Evolutionary conservation across 2,113 vertebrate species (phyloP), one percentile per base, ranked within the genome.

Genomic region (Oncorhynchus clarkii): DNA sequence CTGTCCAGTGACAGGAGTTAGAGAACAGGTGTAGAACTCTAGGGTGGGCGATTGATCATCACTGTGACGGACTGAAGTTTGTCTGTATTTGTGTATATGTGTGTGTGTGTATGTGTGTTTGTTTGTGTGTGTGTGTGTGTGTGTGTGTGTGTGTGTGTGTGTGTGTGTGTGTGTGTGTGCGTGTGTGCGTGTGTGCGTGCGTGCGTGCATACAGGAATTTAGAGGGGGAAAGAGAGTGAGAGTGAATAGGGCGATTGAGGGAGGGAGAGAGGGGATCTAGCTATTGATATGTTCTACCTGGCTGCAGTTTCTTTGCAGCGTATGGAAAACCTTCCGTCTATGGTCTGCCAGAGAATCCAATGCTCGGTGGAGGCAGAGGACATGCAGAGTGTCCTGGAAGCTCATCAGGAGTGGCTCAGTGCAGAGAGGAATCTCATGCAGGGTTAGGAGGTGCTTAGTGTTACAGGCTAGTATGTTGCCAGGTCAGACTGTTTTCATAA

Each of bases 1-100:
- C 81, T 84, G 79, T 91, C 86, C 59, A 27, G 78, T 82, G 87
- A 78, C 76, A 73, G 80, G 79, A 89, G 82, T 87, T 86, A 80
- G 71, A 84, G 82, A 79, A 79, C 18, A 75, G 79, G 51, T 31
- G 77, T 62, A 49, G 81, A 67, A 74, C 81, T 81, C 73, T 69
- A 78, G 79, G 79, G 77, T 82, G 81, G 82, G 48, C 76, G 59
- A 67, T 69, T 65, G 45, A 27, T 49, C 84, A 71, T 85, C 77
- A 74, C 78, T 74, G 80, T 78, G 81, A 80, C 77, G 67, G 3
- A 51, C 66, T 73, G 59, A 81, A 31, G 9, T 20, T 8, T 26
- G 34, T 65, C 18, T 51, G 29, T 39, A 11, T 59, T 31, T 26
- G 75, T 68, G n/a, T 24, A 9, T 22, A 49, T 70, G 66, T 26